Evolutionary conservation across 2,797 vertebrate genomes (phyloP).

Genomic region (Prionace glauca): DNA sequence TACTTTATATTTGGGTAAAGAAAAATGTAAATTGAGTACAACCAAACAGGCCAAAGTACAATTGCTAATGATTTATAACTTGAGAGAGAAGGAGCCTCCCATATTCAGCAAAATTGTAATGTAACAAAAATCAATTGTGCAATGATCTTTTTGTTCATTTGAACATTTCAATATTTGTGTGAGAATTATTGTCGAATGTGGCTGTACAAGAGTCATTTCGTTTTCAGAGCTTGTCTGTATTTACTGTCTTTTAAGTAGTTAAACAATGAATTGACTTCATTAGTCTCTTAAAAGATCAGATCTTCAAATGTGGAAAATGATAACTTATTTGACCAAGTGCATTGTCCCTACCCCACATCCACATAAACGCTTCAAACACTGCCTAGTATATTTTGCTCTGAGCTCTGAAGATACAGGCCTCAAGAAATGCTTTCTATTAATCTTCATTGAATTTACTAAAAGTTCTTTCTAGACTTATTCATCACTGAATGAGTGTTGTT

Average conservation of each 20-base stretch:
- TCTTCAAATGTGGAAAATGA: background rate
- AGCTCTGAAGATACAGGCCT: background rate
- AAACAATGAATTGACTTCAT: background rate
- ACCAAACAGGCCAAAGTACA: slow-evolving; percentile 46
- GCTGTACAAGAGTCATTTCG: background rate
- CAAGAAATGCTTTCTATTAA: background rate
- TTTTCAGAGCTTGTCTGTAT: background rate
- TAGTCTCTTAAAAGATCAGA: background rate
- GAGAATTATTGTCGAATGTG: background rate
- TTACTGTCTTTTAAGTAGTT: background rate
- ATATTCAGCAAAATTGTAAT: background rate
- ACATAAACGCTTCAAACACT: background rate
- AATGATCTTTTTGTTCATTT: background rate
- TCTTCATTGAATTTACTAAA: background rate
- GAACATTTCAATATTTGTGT: background rate
- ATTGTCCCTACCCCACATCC: background rate
- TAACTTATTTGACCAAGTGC: background rate
- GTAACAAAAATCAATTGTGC: background rate
- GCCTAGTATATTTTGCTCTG: background rate
- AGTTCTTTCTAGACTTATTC: background rate
- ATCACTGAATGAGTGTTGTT: background rate
- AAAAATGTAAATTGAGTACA: slow-evolving; percentile 54
- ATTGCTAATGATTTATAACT: slow-evolving; percentile 46
- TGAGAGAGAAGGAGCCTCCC: slow-evolving; percentile 40
- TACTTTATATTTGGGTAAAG: slow-evolving; percentile 53